These are phyloP conservation scores for Myathropa florea DNA, from an alignment of 2,888 invertebrate genomes.

Conservation along the genomic window DNA sequence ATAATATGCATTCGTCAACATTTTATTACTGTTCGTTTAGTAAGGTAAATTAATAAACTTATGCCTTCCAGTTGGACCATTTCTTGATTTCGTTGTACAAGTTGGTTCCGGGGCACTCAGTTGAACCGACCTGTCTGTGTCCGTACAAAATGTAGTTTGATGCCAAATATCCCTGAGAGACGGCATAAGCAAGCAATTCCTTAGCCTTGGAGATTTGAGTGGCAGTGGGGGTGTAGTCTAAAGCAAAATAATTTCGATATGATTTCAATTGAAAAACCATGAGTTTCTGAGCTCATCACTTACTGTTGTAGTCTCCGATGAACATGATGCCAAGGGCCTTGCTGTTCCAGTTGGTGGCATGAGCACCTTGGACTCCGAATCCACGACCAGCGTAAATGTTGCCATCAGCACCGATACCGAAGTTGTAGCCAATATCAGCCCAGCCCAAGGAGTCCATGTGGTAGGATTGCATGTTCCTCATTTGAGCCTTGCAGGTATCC, in stretches of 20 bases:
- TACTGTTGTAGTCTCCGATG: constrained; percentile 73
- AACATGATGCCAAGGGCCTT: constrained; percentile 77
- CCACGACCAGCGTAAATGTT: constrained; percentile 78
- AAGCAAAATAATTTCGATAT: not conserved
- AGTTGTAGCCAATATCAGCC: constrained; percentile 78
- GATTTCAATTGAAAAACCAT: not conserved
- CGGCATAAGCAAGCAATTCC: constrained; percentile 74
- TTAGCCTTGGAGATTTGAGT: constrained; percentile 74
- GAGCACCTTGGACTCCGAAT: constrained; percentile 76
- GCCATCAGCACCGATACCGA: constrained; percentile 78
- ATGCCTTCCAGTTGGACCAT: constrained; percentile 77
- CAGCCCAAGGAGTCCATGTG: constrained; percentile 77
- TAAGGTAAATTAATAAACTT: not conserved
- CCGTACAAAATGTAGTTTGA: constrained; percentile 76
- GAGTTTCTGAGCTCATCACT: not conserved
- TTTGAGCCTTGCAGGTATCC: constrained; percentile 74
- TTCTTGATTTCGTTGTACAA: constrained; percentile 76
- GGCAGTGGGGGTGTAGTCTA: constrained; percentile 72
- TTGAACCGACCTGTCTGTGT: constrained; percentile 77
- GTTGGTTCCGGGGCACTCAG: constrained; percentile 78
- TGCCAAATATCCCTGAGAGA: constrained; percentile 74
- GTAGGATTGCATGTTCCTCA: constrained; percentile 76
- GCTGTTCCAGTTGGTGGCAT: constrained; percentile 76
- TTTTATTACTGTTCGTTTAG: not conserved
- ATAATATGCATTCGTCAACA: constrained; percentile 65